Evolutionary conservation across 2,888 invertebrate species (phyloP).

Genomic region (Prosapia bicincta): DNA sequence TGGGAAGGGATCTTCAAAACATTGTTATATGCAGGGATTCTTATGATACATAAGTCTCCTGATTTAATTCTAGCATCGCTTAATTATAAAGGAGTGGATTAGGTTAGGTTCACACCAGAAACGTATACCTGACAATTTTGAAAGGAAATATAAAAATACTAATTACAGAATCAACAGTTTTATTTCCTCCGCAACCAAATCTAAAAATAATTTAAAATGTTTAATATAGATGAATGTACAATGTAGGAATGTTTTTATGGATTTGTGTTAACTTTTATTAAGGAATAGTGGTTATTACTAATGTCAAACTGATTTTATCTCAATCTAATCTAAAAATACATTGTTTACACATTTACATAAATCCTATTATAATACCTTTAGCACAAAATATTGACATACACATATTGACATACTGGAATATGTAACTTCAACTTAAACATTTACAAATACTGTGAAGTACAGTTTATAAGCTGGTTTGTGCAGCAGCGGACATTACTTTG

Average conservation of each 20-base stretch:
- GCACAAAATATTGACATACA: background rate
- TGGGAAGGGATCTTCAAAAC: no score
- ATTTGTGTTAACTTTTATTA: no score
- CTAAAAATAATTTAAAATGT: background rate
- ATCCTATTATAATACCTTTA: background rate
- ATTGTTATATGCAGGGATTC: no score
- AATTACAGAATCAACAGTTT: no score
- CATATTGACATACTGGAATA: no score
- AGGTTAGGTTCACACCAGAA: no score
- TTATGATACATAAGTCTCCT: no score
- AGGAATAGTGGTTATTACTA: background rate
- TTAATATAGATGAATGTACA: background rate
- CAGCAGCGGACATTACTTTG: conserved; percentile 27
- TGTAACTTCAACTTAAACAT: background rate
- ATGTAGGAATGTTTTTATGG: background rate
- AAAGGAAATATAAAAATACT: no score
- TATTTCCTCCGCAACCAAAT: background rate
- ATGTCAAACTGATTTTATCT: background rate
- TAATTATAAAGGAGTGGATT: no score
- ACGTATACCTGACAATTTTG: no score
- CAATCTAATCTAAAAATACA: background rate
- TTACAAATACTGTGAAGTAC: background rate
- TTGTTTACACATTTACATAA: background rate
- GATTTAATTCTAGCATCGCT: no score
- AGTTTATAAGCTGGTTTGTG: background rate